These are phyloP conservation scores for Chloropsis hardwickii DNA, from an alignment of 2,113 vertebrate genomes.

Conservation along the genomic window DNA sequence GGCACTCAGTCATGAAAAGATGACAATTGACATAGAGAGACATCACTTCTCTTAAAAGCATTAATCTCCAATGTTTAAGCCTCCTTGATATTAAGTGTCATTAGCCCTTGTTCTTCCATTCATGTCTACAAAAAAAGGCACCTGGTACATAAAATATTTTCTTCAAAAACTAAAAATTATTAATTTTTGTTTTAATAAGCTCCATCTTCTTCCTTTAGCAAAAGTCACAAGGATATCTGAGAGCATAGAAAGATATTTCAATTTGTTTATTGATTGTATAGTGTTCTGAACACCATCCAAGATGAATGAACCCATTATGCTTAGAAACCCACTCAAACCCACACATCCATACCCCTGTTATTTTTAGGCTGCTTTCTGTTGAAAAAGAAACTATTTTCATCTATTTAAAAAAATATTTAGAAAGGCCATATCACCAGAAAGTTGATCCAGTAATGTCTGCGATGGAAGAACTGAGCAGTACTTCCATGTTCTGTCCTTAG, in stretches of 20 bases:
- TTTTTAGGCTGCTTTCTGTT: not conserved
- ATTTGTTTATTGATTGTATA: not conserved
- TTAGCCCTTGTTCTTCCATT: not conserved
- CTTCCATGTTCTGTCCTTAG: not conserved
- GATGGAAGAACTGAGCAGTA: not conserved
- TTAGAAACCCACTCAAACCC: not conserved
- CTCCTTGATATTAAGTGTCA: not conserved
- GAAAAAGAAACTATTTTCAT: not conserved
- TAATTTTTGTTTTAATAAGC: not conserved
- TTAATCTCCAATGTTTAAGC: not conserved
- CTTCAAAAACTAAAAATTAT: not conserved
- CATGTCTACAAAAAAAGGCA: not conserved
- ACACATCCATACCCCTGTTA: fast-evolving
- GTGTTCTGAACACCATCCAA: not conserved
- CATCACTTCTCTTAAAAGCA: not conserved
- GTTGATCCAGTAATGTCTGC: not conserved
- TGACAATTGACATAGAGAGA: not conserved
- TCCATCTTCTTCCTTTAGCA: not conserved
- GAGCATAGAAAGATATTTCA: not conserved
- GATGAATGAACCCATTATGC: not conserved
- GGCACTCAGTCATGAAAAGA: not conserved
- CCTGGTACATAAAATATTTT: not conserved
- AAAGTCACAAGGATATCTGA: not conserved
- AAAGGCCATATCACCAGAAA: not conserved
- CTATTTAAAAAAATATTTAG: not conserved